phyloP scores from a whole-genome alignment of 23 tunicate species.

The Styela clava region DNA sequence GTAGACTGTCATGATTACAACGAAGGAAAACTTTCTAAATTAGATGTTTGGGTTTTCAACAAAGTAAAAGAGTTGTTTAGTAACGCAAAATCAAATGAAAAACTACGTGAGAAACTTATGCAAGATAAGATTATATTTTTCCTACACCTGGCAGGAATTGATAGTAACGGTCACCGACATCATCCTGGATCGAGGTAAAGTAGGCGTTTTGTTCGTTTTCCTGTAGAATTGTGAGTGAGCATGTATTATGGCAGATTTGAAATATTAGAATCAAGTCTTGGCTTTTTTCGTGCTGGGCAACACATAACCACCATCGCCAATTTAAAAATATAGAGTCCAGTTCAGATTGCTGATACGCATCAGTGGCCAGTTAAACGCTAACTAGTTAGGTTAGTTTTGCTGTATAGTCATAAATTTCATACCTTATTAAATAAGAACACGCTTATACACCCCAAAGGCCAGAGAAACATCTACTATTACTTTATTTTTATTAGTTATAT shows the following conservation, averaged over 20 bases:
- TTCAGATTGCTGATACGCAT: too few relatives aligned
- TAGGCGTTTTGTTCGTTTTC: not conserved
- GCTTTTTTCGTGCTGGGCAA: too few relatives aligned
- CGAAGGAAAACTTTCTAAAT: not conserved
- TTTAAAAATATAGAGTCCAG: too few relatives aligned
- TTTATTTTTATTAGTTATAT: too few relatives aligned
- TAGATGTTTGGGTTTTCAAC: slow-evolving; percentile 44
- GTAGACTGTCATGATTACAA: slow-evolving; percentile 15
- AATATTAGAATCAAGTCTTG: too few relatives aligned
- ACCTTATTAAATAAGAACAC: too few relatives aligned
- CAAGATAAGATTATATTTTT: slow-evolving; percentile 40
- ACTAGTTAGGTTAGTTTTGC: too few relatives aligned
- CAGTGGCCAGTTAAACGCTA: too few relatives aligned
- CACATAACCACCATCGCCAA: too few relatives aligned
- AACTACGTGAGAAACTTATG: slow-evolving; percentile 9
- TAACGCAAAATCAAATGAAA: not conserved
- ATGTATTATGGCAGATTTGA: not conserved
- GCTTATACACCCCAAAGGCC: too few relatives aligned
- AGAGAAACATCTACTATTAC: too few relatives aligned
- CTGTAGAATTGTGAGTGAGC: not conserved
- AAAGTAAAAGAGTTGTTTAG: slow-evolving; percentile 25
- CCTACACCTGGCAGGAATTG: slow-evolving; percentile 49
- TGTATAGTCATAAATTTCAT: too few relatives aligned
- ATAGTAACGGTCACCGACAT: slow-evolving; percentile 44
- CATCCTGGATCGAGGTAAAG: slow-evolving; percentile 33